Percentiles rank a stretch among this genome's conserved stretches.
These are phyloP conservation scores for Neopipo cinnamomea DNA, from an alignment of 2,113 vertebrate genomes.

Conservation along the genomic window DNA sequence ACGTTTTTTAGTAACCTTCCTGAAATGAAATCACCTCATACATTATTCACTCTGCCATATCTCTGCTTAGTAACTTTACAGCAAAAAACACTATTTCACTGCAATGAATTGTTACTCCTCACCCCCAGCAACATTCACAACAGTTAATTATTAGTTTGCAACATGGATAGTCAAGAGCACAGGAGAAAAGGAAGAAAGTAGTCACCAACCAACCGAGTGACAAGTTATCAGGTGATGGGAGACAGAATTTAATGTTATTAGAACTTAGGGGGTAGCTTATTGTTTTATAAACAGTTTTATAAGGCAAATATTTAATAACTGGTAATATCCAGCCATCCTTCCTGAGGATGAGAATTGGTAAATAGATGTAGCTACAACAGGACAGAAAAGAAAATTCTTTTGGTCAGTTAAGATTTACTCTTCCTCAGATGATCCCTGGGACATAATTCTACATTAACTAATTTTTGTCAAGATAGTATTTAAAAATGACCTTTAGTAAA, in stretches of 20 bases:
- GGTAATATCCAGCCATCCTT: background rate
- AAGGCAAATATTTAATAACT: background rate
- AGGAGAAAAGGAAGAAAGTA: background rate
- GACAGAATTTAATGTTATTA: background rate
- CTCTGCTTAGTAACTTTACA: background rate
- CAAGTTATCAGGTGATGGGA: background rate
- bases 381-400: background rate
- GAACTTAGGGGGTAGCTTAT: background rate
- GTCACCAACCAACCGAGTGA: background rate
- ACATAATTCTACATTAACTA: background rate
- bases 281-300: background rate
- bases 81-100: background rate
- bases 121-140: background rate
- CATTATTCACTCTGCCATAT: background rate
- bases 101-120: background rate
- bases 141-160: background rate
- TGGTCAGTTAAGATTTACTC: background rate
- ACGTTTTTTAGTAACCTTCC: background rate
- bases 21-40: conserved; percentile 3
- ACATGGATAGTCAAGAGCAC: background rate
- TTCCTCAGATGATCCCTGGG: background rate
- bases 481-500: background rate
- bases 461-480: background rate
- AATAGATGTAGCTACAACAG: background rate
- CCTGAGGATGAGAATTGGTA: background rate